phyloP scores from a whole-genome alignment of 2,113 vertebrate species.

The Cyprinodon brontotheroides region DNA sequence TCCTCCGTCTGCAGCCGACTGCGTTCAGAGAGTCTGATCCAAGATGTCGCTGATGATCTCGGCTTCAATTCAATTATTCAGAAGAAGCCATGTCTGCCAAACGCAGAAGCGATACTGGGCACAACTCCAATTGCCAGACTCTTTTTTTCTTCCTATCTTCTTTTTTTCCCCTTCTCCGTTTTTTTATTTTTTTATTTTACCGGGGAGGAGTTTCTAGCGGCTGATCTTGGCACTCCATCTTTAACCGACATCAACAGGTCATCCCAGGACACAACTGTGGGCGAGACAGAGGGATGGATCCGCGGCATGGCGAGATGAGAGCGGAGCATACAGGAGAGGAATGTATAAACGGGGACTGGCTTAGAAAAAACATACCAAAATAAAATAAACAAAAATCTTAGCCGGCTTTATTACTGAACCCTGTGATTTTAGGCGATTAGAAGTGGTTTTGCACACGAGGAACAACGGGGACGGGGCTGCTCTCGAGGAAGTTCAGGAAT shows the following conservation, averaged over 20 bases:
- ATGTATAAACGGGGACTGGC: slow-evolving; percentile 18
- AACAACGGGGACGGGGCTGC: slow-evolving; percentile 9
- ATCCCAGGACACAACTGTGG: slow-evolving; percentile 80
- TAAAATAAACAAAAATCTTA: slow-evolving; percentile 19
- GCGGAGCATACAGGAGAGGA: slow-evolving; percentile 19
- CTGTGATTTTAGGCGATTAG: not conserved
- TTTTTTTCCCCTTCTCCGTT: not conserved
- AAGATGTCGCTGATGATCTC: slow-evolving; percentile 64
- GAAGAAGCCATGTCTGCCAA: not conserved
- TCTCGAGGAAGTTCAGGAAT: slow-evolving; percentile 62
- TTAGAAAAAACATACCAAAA: not conserved
- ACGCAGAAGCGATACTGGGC: not conserved
- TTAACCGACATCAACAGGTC: slow-evolving; percentile 83
- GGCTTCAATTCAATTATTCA: slow-evolving; percentile 44
- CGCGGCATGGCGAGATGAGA: slow-evolving; percentile 59
- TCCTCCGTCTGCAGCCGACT: slow-evolving; percentile 47
- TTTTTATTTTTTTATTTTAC: slow-evolving; percentile 7
- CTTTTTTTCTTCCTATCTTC: not conserved
- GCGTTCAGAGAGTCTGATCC: slow-evolving; percentile 51
- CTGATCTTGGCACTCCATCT: slow-evolving; percentile 65
- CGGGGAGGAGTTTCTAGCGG: slow-evolving; percentile 17
- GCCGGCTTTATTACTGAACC: slow-evolving; percentile 47
- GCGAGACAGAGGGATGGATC: slow-evolving; percentile 71
- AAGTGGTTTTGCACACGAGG: not conserved
- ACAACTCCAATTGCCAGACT: not conserved